A percentile compares a stretch with the other conserved stretches of the same genome.
phyloP scores from a whole-genome alignment of 2,888 invertebrate genomes.

The Gandaritis pyraliata region DNA sequence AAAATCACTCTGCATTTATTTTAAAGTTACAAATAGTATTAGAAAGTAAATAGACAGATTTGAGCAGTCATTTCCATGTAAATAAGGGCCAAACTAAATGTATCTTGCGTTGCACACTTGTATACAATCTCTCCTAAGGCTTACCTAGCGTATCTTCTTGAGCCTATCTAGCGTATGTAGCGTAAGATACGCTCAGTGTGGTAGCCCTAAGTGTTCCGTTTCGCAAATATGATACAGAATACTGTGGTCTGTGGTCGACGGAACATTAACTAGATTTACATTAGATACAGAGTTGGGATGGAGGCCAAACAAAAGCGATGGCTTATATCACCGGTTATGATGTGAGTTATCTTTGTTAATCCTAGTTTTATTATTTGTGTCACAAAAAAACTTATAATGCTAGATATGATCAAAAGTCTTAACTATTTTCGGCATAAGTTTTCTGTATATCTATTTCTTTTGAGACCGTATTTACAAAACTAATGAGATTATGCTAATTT shows the following conservation, averaged over 20 bases:
- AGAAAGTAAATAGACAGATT: neutral
- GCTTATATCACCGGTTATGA: neutral
- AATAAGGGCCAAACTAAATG: neutral
- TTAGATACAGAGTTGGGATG: neutral
- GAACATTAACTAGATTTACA: neutral
- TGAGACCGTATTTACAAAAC: no score
- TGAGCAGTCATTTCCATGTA: neutral
- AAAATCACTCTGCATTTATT: neutral
- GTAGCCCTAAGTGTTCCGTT: neutral
- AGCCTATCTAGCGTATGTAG: neutral
- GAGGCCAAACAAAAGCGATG: neutral
- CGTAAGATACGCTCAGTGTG: neutral
- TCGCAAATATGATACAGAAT: neutral
- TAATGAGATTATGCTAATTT: no score
- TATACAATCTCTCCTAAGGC: neutral
- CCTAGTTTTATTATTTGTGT: no score
- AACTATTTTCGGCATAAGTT: no score
- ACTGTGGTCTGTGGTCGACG: neutral
- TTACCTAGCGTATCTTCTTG: no score
- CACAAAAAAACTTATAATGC: no score
- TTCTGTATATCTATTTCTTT: no score
- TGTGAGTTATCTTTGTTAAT: neutral
- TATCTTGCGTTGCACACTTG: neutral
- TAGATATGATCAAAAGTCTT: no score
- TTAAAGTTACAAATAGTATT: neutral